Conservation (phyloP, 2,888 invertebrate species). For the Bombylius discolor region DNA sequence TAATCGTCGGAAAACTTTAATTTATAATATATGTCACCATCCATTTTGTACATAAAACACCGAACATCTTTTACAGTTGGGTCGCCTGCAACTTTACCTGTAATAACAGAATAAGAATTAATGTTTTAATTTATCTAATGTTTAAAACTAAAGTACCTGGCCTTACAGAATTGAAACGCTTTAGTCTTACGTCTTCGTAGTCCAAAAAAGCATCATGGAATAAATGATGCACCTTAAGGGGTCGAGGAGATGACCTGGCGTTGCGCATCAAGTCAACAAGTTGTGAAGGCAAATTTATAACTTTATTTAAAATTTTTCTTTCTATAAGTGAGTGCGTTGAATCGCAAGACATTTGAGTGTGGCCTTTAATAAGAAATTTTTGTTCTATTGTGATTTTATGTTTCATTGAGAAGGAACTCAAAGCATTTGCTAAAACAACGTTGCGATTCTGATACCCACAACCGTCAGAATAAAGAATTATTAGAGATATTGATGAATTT, state of each 20-base stretch:
- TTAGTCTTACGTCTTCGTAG: neutral
- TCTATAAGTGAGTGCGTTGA: neutral
- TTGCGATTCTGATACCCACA: conserved; percentile 1
- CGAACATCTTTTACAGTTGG: too few species aligned
- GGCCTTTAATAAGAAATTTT: neutral
- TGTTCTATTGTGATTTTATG: neutral
- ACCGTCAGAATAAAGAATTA: conserved; percentile 3
- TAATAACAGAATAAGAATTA: too few species aligned
- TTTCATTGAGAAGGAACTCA: neutral
- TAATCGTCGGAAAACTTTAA: too few species aligned
- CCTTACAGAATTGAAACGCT: too few species aligned
- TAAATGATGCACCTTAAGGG: neutral
- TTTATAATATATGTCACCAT: too few species aligned
- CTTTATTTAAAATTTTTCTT: neutral
- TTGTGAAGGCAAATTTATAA: neutral
- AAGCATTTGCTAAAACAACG: neutral
- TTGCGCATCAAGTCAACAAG: neutral
- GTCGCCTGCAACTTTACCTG: too few species aligned
- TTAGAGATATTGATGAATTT: neutral
- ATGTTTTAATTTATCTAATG: too few species aligned
- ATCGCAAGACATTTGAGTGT: conserved; percentile 1
- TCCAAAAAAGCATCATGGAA: neutral
- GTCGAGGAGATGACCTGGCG: neutral
- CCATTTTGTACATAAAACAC: too few species aligned
- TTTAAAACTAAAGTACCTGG: too few species aligned